Evolutionary conservation across 64 coral and sea anemone species (phyloP), one percentile per base, ranked within the genome.

Genomic region (Montipora sp.): DNA sequence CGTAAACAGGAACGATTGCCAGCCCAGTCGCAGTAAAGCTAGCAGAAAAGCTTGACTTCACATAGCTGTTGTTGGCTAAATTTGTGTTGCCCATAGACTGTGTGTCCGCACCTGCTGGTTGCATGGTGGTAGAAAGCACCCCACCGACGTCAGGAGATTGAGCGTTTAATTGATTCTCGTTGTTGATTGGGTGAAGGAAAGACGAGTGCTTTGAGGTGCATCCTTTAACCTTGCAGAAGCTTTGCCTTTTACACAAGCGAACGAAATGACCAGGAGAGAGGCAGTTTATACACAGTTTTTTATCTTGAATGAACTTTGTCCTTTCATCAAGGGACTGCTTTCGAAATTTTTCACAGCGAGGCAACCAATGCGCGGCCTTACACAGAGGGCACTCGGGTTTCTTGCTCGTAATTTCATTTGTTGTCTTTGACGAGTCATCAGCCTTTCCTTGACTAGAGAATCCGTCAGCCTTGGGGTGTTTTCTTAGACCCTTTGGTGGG

Each of bases 241-340:
- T 89, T 5, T 89, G 16, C n/a, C 55, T 89, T 24, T 57, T 43
- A 77, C 87, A 89, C 21, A 47, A 77, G 55, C 19, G 50, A 0
- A 73, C 70, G 21, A 89, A 75, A 22, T 89, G 69, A 59, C 74
- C 74, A 44, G 87, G 11, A 46, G 22, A 4, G 50, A 89, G 58
- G 48, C 87, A 89, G 55, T 89, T 89, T 27, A 75, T 73, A 12
- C 87, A 89, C 24, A 77, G 84, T 89, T 46, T 66, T 46, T 89
- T 89, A 24, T 51, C 22, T 46, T 51, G 47, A 8, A 59, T 48
- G 77, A 89, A 89, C 87, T 75, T 76, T 88, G 21, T 24, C 24
- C 24, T 24, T 24, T 24, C 85, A 9, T 73, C 16, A 16, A 88
- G 47, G 47, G 85, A 88, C 68, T 88, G 70, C 36, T 73, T 71